A percentile compares a stretch with the other conserved stretches of the same genome.
Conservation (phyloP, 2,797 vertebrate genomes). For the Epinephelus awoara region DNA sequence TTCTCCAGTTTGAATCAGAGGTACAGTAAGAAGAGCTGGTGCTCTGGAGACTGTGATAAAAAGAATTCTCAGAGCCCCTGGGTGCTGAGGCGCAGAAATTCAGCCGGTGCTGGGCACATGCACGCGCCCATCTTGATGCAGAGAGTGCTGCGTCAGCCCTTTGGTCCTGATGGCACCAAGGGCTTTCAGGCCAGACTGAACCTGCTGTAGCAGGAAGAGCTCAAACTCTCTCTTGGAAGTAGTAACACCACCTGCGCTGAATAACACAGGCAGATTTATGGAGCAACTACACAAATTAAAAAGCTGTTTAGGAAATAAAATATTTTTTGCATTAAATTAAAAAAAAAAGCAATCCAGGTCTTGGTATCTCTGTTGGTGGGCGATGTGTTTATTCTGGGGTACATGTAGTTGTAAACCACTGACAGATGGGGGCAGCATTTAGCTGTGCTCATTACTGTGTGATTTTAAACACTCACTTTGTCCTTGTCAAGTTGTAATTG, state of each 20-base stretch:
- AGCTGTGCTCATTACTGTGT: slow-evolving; percentile 27
- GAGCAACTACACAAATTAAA: background rate
- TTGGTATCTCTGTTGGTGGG: background rate
- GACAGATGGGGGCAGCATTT: slow-evolving; percentile 78
- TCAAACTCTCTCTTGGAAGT: background rate
- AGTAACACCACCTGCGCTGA: background rate
- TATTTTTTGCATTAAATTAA: slow-evolving; percentile 1
- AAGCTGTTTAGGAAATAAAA: slow-evolving; percentile 11
- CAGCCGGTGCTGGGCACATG: slow-evolving; percentile 31
- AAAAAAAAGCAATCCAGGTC: background rate
- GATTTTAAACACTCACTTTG: slow-evolving; percentile 18
- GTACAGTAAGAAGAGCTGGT: slow-evolving; percentile 28
- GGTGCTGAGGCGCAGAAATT: slow-evolving; percentile 73
- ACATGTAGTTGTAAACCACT: slow-evolving; percentile 51
- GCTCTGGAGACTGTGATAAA: slow-evolving; percentile 54
- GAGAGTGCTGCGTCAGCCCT: slow-evolving; percentile 72
- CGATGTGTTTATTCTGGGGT: slow-evolving; percentile 1
- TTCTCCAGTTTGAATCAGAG: slow-evolving; percentile 32
- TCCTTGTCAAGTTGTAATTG: slow-evolving; percentile 22
- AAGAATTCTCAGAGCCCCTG: slow-evolving; percentile 59
- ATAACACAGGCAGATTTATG: background rate
- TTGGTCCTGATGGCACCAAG: slow-evolving; percentile 73
- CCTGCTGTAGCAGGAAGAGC: slow-evolving; percentile 38
- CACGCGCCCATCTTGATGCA: background rate
- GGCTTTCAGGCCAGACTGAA: slow-evolving; percentile 79